Base-by-base conservation (phyloP, 2,888 invertebrate genomes). In the Napeogenes inachia region DNA sequence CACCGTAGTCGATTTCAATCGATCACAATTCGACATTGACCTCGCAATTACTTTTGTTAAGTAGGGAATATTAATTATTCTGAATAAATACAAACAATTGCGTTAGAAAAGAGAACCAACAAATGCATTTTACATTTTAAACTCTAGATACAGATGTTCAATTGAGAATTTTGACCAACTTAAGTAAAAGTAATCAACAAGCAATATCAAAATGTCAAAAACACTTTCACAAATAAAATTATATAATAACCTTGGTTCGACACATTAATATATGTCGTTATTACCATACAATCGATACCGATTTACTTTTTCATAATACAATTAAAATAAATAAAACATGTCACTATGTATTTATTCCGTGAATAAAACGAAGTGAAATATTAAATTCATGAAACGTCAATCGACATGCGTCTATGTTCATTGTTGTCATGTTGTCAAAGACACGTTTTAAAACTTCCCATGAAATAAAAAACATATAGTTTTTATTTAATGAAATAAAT, bases 171-270 rank as follows among this genome's bases (percentile, higher is more conserved):
- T 66, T 63, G 63, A 58, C 61, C 67, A 61, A 70, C 63, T 79
- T 77, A 77, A 81, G 82, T 80, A 82, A 85, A 82, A 82, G 81
- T 82, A 75, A 74, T 76, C 74, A 74, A 75, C 77, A 75, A 73
- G 72, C 77, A 76, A 79, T 80, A 82, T 82, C 75, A 75, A 76
- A 74, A 75, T 70, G 78, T 80, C 80, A 78, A 73, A 75, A 73
- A 72, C 68, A 73, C 69, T 71, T 71, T 73, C 70, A 70, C 68
- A 70, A 21, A 69, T 62, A 61, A 57, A 69, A 68, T 73, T 74
- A 72, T 71, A 70, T 73, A 73, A 72, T 70, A 67, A 69, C 68
- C 68, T 65, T 62, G 66, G 59, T 62, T 66, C 57, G 45, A 54
- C 47, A 63, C 59, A 61, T 61, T 62, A 56, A 67, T 57, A 57